Evolutionary conservation across 2,888 invertebrate genomes (phyloP).

Genomic region (Lycia hirtaria): DNA sequence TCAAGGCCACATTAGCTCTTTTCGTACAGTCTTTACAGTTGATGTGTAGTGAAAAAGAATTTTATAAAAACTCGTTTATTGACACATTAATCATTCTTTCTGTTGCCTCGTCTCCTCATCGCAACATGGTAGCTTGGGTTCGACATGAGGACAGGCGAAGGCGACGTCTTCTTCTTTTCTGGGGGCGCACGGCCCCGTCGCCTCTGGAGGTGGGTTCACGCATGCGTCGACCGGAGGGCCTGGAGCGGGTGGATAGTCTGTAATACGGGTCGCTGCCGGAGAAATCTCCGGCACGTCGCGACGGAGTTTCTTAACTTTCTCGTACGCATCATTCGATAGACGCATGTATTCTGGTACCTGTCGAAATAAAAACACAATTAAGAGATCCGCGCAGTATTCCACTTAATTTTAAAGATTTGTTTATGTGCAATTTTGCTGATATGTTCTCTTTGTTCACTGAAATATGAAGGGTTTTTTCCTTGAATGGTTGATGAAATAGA

Average conservation of each 20-base stretch:
- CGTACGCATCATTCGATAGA: constrained; percentile 67
- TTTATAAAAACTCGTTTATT: constrained; percentile 2
- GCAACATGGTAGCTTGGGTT: constrained; percentile 66
- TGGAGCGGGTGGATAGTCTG: constrained; percentile 54
- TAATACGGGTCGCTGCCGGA: constrained; percentile 64
- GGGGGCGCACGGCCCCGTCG: constrained; percentile 56
- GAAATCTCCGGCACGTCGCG: constrained; percentile 69
- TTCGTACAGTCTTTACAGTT: no score
- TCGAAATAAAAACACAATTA: background rate
- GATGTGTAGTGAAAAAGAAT: background rate
- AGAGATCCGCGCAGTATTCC: background rate
- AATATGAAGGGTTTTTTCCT: no score
- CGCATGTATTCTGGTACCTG: constrained; percentile 76
- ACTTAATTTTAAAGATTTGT: no score
- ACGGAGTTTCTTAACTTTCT: constrained; percentile 66
- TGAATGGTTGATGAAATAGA: no score
- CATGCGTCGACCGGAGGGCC: constrained; percentile 57
- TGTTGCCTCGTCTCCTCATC: constrained; percentile 45
- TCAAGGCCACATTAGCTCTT: no score
- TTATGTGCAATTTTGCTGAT: no score
- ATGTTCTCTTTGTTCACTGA: no score
- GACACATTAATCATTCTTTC: background rate
- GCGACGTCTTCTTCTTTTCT: constrained; percentile 70
- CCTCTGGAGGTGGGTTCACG: constrained; percentile 52
- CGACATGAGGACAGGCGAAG: constrained; percentile 69